These are phyloP conservation scores for Heteromyza rotundicornis DNA, from an alignment of 2,888 invertebrate species.

Conservation along the genomic window DNA sequence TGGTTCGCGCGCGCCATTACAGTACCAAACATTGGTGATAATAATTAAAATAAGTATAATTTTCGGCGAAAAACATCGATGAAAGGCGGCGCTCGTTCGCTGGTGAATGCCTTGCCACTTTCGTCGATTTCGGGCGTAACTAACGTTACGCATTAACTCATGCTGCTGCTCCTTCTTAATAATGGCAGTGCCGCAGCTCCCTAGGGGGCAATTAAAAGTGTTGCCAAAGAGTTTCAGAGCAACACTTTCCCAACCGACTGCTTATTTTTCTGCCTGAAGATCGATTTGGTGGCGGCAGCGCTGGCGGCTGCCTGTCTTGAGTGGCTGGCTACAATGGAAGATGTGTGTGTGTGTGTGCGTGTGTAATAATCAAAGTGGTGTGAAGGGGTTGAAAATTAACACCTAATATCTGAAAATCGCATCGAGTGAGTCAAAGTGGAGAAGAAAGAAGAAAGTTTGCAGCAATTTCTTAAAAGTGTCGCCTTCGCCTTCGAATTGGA, in stretches of 20 bases:
- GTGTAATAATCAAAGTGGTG: not conserved
- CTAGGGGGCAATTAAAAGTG: constrained; percentile 51
- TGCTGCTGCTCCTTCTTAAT: not conserved
- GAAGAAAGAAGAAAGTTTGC: not conserved
- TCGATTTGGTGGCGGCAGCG: not conserved
- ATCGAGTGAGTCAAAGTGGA: constrained; percentile 39
- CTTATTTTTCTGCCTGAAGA: not conserved
- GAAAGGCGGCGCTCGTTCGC: constrained; percentile 33
- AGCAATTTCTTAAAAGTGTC: constrained; percentile 6
- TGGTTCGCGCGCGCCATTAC: no score
- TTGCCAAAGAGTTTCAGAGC: not conserved
- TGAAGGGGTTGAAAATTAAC: constrained; percentile 41
- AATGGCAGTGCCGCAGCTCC: constrained; percentile 20
- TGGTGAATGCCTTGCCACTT: not conserved
- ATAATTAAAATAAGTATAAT: constrained; percentile 54
- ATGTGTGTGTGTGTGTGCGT: not conserved
- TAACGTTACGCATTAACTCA: not conserved
- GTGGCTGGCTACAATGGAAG: no score
- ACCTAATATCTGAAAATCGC: constrained; percentile 54
- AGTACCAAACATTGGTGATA: no score
- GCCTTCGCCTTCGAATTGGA: not conserved
- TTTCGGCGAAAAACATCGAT: constrained; percentile 48
- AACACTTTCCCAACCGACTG: not conserved
- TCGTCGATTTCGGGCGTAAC: not conserved
- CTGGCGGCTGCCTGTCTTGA: not conserved